Conservation (phyloP, 2,113 vertebrate genomes). For the Laterallus jamaicensis region DNA sequence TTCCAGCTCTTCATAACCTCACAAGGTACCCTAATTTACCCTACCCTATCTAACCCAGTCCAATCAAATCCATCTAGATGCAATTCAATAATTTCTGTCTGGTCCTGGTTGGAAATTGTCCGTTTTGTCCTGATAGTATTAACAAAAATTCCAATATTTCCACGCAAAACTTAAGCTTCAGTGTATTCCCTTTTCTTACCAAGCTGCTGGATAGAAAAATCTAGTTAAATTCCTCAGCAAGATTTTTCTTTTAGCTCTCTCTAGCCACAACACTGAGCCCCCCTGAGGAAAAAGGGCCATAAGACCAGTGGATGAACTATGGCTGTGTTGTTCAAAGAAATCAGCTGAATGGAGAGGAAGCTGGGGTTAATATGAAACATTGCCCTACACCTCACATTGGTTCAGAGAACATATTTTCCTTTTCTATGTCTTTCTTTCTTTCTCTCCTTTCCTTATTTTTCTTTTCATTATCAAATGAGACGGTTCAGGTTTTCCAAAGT, state of each 20-base stretch:
- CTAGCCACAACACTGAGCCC: background rate
- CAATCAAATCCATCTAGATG: background rate
- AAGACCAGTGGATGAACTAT: background rate
- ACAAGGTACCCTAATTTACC: background rate
- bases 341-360: slow-evolving; percentile 28
- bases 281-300: background rate
- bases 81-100: background rate
- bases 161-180: background rate
- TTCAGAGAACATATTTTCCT: background rate
- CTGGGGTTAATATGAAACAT: slow-evolving; percentile 35
- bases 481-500: slow-evolving; percentile 5
- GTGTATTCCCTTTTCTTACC: background rate
- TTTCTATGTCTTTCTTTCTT: background rate
- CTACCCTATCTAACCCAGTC: background rate
- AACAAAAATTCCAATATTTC: accelerated
- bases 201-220: background rate
- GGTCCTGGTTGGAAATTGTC: background rate
- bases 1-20: background rate
- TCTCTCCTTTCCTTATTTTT: background rate
- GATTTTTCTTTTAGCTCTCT: background rate
- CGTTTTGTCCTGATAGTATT: background rate
- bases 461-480: background rate
- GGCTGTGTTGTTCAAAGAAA: slow-evolving; percentile 34
- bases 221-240: background rate
- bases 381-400: background rate